Evolutionary conservation across 2,888 invertebrate species (phyloP).

Genomic region (Mylabris sibirica): DNA sequence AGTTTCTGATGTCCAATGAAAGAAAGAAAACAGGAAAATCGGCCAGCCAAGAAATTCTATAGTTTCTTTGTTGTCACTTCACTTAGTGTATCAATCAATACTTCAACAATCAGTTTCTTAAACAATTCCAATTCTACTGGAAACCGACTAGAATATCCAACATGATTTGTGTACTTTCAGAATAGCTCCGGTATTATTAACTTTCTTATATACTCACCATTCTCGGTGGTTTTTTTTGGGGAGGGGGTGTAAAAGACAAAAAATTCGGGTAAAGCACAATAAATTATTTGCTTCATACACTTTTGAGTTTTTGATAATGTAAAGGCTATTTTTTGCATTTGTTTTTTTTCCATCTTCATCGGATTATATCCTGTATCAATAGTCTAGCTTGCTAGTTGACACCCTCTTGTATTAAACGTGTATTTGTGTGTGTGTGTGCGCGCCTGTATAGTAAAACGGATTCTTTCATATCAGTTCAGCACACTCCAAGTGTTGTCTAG

Average conservation of each 20-base stretch:
- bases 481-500: conserved; percentile 36
- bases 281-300: background rate
- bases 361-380: conserved; percentile 28
- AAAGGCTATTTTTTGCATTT: background rate
- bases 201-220: conserved; percentile 18
- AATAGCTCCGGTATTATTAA: conserved; percentile 31
- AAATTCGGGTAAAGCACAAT: conserved; percentile 20
- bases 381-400: conserved; percentile 27
- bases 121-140: conserved; percentile 37
- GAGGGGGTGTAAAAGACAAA: background rate
- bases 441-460: conserved; percentile 8
- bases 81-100: conserved; percentile 48
- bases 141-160: conserved; percentile 36
- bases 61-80: conserved; percentile 50
- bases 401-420: conserved; percentile 23
- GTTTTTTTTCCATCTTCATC: conserved; percentile 17
- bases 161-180: conserved; percentile 17
- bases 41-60: conserved; percentile 48
- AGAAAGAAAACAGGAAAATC: conserved; percentile 40
- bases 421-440: conserved; percentile 15
- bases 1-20: conserved; percentile 31
- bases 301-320: background rate
- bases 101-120: conserved; percentile 41
- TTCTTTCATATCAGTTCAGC: conserved; percentile 33
- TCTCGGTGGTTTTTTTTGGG: too few species aligned